These are phyloP conservation scores for Stenodema calcarata DNA, from an alignment of 2,888 invertebrate species.

Conservation along the genomic window DNA sequence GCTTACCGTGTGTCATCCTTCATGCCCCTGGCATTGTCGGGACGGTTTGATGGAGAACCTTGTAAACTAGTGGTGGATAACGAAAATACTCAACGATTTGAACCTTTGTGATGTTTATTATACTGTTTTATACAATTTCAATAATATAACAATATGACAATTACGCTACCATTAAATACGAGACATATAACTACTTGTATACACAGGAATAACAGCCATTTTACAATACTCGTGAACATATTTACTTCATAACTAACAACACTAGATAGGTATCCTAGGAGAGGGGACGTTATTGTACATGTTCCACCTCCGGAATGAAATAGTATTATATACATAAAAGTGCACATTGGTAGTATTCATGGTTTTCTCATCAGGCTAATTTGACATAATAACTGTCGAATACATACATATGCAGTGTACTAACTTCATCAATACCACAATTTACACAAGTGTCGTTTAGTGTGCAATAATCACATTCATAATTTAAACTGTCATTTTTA, in stretches of 20 bases:
- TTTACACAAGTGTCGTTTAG: neutral
- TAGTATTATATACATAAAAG: neutral
- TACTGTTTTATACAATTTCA: constrained; percentile 16
- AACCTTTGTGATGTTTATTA: neutral
- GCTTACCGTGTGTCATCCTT: too few species aligned
- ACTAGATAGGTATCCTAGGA: neutral
- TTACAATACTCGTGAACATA: constrained; percentile 31
- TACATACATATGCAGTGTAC: neutral
- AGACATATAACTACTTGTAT: constrained; percentile 30
- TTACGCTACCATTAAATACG: neutral
- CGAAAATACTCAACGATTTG: too few species aligned
- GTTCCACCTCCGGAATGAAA: neutral
- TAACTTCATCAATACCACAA: neutral
- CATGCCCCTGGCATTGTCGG: too few species aligned
- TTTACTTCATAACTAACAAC: constrained; percentile 7
- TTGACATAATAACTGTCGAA: neutral
- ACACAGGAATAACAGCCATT: constrained; percentile 46
- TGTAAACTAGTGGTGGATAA: too few species aligned
- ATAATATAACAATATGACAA: constrained; percentile 27
- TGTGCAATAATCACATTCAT: neutral
- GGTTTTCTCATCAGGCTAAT: neutral
- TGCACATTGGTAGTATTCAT: neutral
- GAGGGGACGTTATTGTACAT: neutral
- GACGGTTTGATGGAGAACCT: too few species aligned
- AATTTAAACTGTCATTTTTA: neutral